These are phyloP conservation scores for Ammospiza nelsoni DNA, from an alignment of 2,113 vertebrate genomes.

Conservation along the genomic window DNA sequence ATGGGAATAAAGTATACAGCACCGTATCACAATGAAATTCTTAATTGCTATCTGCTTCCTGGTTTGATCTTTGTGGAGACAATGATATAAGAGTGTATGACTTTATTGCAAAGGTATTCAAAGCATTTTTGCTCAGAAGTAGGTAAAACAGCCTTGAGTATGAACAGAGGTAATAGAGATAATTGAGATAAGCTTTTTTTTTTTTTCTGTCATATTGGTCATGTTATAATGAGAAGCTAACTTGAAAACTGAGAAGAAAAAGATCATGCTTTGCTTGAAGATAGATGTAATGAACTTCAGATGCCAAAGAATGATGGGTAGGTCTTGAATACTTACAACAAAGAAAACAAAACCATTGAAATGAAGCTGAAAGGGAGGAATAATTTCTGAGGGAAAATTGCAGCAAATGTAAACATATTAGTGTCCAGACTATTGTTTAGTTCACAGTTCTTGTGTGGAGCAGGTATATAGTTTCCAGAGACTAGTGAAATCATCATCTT, in stretches of 20 bases:
- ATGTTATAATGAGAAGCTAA: not conserved
- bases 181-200: not conserved
- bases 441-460: not conserved
- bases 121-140: not conserved
- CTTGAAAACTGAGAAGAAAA: not conserved
- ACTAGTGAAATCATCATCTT: not conserved
- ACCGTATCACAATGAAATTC: not conserved
- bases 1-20: fast-evolving
- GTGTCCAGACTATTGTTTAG: not conserved
- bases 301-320: not conserved
- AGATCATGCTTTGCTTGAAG: not conserved
- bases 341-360: not conserved
- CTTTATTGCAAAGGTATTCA: not conserved
- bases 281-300: not conserved
- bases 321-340: not conserved
- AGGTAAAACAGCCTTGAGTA: not conserved
- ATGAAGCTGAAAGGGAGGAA: not conserved
- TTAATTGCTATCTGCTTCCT: not conserved
- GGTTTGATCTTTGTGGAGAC: not conserved
- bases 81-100: not conserved
- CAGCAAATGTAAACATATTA: not conserved
- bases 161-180: not conserved
- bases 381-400: not conserved
- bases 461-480: not conserved
- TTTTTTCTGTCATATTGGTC: not conserved